Percentiles rank a stretch among this genome's conserved stretches.
phyloP scores from a whole-genome alignment of 2,797 vertebrate species.

The Scleropages formosus region DNA sequence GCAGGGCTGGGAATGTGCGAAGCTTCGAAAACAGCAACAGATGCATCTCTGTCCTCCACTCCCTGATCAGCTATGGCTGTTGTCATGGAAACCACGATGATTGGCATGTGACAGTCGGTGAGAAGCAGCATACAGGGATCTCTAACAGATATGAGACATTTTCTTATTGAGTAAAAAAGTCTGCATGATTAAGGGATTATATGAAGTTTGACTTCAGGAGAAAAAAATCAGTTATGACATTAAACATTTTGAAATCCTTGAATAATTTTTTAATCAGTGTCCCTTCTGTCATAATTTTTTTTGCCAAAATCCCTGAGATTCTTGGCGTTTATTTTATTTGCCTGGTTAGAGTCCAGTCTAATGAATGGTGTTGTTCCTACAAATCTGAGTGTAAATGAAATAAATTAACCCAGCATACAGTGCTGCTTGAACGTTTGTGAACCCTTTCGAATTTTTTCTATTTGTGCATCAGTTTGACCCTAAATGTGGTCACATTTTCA shows the following conservation, averaged over 20 bases:
- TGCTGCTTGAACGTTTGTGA: too few relatives aligned
- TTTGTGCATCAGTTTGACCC: too few relatives aligned
- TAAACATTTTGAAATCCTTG: constrained; percentile 15
- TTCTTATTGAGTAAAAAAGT: not conserved
- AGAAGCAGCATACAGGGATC: not conserved
- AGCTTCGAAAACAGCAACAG: constrained; percentile 18
- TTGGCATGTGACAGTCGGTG: constrained; percentile 30
- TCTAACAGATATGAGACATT: not conserved
- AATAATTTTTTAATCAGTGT: constrained; percentile 28
- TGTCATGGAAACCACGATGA: constrained; percentile 26
- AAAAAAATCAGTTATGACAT: constrained; percentile 11
- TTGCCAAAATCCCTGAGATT: constrained; percentile 16
- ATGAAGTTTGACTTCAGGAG: constrained; percentile 11
- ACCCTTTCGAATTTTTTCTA: too few relatives aligned
- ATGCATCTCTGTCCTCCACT: not conserved
- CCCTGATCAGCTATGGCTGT: constrained; percentile 2
- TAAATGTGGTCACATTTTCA: too few relatives aligned
- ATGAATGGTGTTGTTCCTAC: constrained; percentile 45
- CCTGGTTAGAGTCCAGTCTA: constrained; percentile 31
- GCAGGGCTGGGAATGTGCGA: not conserved
- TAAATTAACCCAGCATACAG: too few relatives aligned
- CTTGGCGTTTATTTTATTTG: constrained; percentile 28
- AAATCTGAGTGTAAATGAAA: constrained; percentile 32
- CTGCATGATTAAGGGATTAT: not conserved
- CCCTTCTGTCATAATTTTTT: constrained; percentile 1